Evolutionary conservation across 2,888 invertebrate genomes (phyloP), one percentile per base, ranked within the genome.

Genomic region (Xiphydria camelus): DNA sequence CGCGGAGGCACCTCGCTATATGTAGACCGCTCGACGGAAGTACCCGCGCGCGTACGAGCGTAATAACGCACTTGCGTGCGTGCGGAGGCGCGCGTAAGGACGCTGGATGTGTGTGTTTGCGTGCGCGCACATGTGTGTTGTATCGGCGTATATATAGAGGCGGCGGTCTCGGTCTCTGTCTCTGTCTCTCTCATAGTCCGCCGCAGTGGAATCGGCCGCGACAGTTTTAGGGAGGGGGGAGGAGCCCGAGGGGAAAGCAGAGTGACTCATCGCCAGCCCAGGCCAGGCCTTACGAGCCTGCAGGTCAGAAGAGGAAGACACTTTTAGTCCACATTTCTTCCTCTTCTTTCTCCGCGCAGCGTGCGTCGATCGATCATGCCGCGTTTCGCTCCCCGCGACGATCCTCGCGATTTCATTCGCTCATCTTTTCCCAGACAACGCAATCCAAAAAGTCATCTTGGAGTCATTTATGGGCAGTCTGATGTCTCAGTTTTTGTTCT

Each of bases 281-380:
- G 55, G 53, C 57, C 51, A 42, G 65, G 61, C 65, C 60, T 64
- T 53, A 60, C 59, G 61, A 61, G 63, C 12, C 59, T 59, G 62
- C 68, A 68, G 68, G 67, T 71, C 70, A 68, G 62, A 61, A 66
- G 63, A 67, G 65, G 63, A 68, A 65, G 68, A 70, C 65, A 65
- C 65, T 64, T 69, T 70, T 70, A 70, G 69, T 64, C 67, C 64
- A 66, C 66, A 70, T 66, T 56, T 68, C 65, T 64, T 63, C 61
- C 57, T 53, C 46, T 40, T n/a, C 15, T 4, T 39, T 40, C 46
- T 48, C 41, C 34, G 37, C 15, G 29, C 14, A 29, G 15, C 29
- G n/a, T n/a, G 12, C 14, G 29, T 14, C 15, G 29, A 29, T 15
- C 29, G 29, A 29, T 29, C 14, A 29, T 15, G n/a, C n/a, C n/a